A percentile compares a stretch with the other conserved stretches of the same genome.
Conservation (phyloP, 2,797 vertebrate genomes). For the Silurus lanzhouensis region DNA sequence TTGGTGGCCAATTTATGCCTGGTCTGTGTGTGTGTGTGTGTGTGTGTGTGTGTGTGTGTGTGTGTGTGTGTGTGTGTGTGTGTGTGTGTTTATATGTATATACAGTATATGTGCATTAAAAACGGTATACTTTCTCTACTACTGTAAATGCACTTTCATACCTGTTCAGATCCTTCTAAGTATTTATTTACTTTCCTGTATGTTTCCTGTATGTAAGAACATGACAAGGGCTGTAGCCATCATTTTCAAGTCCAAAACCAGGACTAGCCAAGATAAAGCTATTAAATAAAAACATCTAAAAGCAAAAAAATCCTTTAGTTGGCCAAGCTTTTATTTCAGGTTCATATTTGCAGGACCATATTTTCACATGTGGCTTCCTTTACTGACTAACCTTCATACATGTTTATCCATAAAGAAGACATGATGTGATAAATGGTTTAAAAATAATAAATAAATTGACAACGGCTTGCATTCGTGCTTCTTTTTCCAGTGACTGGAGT, state of each 20-base stretch:
- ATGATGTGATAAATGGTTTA: not conserved
- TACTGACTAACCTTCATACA: not conserved
- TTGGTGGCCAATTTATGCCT: too few species aligned
- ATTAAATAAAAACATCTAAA: not conserved
- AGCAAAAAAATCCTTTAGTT: not conserved
- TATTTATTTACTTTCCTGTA: not conserved
- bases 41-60: too few species aligned
- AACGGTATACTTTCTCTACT: not conserved
- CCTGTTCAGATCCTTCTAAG: not conserved
- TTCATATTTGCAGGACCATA: not conserved
- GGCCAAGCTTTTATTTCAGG: not conserved
- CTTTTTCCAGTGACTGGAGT: slow-evolving; percentile 24
- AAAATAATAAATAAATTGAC: not conserved
- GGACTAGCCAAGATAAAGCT: not conserved
- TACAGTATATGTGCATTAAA: too few species aligned
- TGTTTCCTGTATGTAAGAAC: not conserved
- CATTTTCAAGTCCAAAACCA: not conserved
- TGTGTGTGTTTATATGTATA: too few species aligned
- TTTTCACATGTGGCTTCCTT: not conserved
- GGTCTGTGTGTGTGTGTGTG: too few species aligned
- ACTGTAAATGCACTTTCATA: not conserved
- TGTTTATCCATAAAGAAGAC: slow-evolving; percentile 1
- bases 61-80: too few species aligned
- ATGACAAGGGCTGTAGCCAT: not conserved
- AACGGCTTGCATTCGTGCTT: not conserved